Evolutionary conservation across 2,113 vertebrate genomes (phyloP).

Genomic region (Globicephala melas): DNA sequence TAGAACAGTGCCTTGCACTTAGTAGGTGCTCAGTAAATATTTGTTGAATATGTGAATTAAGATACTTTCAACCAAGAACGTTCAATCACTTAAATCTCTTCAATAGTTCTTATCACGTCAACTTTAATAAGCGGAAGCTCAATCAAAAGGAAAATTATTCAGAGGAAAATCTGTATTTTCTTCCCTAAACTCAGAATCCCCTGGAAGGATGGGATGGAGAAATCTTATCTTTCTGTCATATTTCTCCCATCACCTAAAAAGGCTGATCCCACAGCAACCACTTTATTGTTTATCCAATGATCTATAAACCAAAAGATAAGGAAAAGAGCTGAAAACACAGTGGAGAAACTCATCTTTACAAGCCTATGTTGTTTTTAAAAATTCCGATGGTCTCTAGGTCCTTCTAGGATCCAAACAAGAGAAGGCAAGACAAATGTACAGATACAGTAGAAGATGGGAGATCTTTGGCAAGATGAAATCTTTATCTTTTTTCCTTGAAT

Average conservation of each 20-base stretch:
- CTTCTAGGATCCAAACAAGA: background rate
- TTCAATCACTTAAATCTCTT: background rate
- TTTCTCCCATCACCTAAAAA: background rate
- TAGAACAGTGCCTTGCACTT: background rate
- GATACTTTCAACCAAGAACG: background rate
- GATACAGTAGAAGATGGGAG: background rate
- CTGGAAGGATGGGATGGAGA: too few species aligned
- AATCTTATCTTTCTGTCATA: background rate
- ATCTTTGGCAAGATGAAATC: background rate
- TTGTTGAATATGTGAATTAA: background rate
- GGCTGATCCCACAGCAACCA: background rate
- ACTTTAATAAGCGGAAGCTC: background rate
- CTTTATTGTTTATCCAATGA: background rate
- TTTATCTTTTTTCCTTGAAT: background rate
- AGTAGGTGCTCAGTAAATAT: background rate
- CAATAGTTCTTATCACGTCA: background rate
- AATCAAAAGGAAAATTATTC: background rate
- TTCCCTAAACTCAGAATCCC: background rate
- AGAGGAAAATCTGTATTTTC: background rate
- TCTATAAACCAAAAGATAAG: background rate
- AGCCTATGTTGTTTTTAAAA: background rate
- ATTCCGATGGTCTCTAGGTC: background rate
- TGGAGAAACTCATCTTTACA: background rate
- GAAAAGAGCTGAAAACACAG: background rate
- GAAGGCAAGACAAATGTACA: background rate